Evolutionary conservation across 2,888 invertebrate species (phyloP).

Genomic region (Rhagonycha lutea): DNA sequence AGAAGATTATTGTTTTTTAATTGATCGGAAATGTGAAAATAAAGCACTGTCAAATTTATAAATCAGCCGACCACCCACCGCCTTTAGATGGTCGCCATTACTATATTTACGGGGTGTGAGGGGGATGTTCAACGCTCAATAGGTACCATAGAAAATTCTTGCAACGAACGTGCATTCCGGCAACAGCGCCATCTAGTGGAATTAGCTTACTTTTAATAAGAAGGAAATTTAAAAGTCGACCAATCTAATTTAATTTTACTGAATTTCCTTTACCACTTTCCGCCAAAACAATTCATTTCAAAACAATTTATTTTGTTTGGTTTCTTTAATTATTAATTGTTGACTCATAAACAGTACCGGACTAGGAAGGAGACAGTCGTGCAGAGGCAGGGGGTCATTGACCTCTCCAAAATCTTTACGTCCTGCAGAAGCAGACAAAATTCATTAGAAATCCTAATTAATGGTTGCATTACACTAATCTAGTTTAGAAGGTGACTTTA

Average conservation of each 20-base stretch:
- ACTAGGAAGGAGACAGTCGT: neutral
- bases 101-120: conserved; percentile 35
- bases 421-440: no score
- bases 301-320: neutral
- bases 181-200: neutral
- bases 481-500: no score
- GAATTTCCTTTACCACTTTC: no score
- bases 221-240: neutral
- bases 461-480: no score
- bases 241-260: no score
- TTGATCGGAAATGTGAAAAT: conserved; percentile 43
- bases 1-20: conserved; percentile 37
- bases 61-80: conserved; percentile 53
- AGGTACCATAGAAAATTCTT: neutral
- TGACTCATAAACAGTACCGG: neutral
- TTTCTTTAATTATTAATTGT: neutral
- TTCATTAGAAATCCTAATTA: no score
- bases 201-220: neutral
- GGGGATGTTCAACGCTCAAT: conserved; percentile 21
- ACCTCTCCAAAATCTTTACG: no score
- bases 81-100: conserved; percentile 54
- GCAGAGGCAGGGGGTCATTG: no score
- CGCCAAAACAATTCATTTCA: no score
- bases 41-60: conserved; percentile 50
- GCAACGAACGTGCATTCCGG: neutral